Conservation (phyloP, 2,113 vertebrate genomes). For the Pedetes capensis region DNA sequence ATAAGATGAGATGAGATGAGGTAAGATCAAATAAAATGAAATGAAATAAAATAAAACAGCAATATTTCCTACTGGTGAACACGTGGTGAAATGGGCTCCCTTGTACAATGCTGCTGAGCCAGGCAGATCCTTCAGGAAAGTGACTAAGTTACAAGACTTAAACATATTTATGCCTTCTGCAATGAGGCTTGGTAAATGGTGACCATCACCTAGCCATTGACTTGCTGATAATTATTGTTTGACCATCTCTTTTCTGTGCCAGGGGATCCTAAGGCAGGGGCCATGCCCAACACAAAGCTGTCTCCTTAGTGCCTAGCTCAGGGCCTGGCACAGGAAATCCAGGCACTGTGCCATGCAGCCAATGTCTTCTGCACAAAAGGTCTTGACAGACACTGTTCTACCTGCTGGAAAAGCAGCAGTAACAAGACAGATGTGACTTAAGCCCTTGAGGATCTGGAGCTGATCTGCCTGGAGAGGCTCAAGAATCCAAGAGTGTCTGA, state of each 20-base stretch:
- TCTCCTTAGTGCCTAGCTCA: not conserved
- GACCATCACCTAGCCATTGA: fast-evolving
- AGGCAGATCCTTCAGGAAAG: not conserved
- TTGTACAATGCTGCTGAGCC: not conserved
- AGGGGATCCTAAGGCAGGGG: not conserved
- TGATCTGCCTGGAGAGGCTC: not conserved
- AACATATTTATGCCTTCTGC: not conserved
- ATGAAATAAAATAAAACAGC: not conserved
- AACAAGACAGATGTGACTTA: no score
- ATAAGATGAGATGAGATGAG: no score
- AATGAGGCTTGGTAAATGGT: fast-evolving
- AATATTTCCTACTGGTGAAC: not conserved
- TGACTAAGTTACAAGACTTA: not conserved
- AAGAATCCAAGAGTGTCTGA: not conserved
- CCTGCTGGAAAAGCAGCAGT: not conserved
- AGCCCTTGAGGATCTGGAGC: not conserved
- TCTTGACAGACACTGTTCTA: not conserved
- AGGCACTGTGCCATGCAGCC: no score
- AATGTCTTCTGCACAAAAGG: not conserved
- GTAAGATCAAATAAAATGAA: no score
- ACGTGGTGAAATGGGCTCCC: not conserved
- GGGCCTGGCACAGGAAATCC: not conserved
- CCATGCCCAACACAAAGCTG: fast-evolving
- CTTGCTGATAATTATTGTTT: fast-evolving
- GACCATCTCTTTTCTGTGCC: fast-evolving